A percentile compares a stretch with the other conserved stretches of the same genome.
These are phyloP conservation scores for Lithosia quadra DNA, from an alignment of 2,888 invertebrate genomes.

Conservation along the genomic window DNA sequence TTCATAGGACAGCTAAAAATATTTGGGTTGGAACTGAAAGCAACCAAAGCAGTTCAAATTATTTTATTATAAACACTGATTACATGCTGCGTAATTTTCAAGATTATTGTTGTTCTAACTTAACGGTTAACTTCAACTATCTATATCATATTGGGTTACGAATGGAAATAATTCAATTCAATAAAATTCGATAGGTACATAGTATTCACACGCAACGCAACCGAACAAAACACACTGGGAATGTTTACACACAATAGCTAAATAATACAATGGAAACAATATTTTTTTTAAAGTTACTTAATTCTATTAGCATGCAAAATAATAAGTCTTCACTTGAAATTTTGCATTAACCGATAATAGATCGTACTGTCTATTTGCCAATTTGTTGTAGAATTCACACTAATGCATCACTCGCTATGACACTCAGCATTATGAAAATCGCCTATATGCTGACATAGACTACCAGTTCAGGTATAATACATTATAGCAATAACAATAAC, in stretches of 20 bases:
- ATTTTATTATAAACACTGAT: conserved; percentile 7
- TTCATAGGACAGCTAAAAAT: not conserved
- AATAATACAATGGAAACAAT: conserved; percentile 10
- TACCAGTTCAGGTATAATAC: not conserved
- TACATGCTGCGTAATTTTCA: not conserved
- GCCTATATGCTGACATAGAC: not conserved
- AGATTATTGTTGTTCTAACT: not conserved
- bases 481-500: conserved; percentile 2
- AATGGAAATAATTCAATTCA: conserved; percentile 4
- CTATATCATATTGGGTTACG: not conserved
- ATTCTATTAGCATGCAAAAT: not conserved
- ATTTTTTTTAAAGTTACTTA: not conserved
- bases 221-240: conserved; percentile 10
- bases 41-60: not conserved
- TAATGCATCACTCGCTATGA: too few species aligned
- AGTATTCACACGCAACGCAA: not conserved
- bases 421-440: not conserved
- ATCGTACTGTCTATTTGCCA: not conserved
- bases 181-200: not conserved
- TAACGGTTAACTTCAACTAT: not conserved
- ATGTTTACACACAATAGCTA: conserved; percentile 16
- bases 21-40: not conserved
- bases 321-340: not conserved
- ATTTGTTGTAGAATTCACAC: not conserved
- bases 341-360: not conserved